Evolutionary conservation across 1,140 invertebrate species (phyloP).

Genomic region (Spodoptera frugiperda): DNA sequence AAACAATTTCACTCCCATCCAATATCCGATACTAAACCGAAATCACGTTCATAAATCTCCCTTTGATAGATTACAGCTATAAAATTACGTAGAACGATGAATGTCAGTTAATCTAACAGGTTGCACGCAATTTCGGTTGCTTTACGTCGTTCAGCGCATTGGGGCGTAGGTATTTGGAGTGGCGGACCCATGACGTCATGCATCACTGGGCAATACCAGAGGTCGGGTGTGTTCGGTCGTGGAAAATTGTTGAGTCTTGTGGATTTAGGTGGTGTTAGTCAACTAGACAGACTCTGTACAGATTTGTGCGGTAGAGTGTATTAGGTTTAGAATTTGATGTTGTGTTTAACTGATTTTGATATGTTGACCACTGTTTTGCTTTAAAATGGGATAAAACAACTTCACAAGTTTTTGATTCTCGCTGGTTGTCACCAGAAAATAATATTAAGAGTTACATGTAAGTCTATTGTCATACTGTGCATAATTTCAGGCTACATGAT

Average conservation of each 20-base stretch:
- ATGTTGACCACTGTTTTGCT: too few species aligned
- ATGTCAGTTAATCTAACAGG: constrained; percentile 32
- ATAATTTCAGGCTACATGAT: too few species aligned
- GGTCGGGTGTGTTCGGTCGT: constrained; percentile 15
- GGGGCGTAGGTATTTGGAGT: constrained; percentile 20
- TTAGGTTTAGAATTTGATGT: background rate
- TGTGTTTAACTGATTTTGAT: background rate
- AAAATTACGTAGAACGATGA: constrained; percentile 28
- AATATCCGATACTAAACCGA: constrained; percentile 20
- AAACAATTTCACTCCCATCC: constrained; percentile 3
- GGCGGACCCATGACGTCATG: constrained; percentile 14
- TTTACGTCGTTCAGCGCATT: constrained; percentile 29
- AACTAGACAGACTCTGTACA: background rate
- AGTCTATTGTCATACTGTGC: too few species aligned
- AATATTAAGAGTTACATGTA: too few species aligned
- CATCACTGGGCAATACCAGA: constrained; percentile 19
- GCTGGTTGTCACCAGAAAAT: too few species aligned
- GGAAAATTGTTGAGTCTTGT: constrained; percentile 23
- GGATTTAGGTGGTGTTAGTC: constrained; percentile 7
- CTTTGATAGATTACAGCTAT: constrained; percentile 38
- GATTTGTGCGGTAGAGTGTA: background rate
- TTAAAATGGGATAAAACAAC: too few species aligned
- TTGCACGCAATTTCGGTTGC: constrained; percentile 35
- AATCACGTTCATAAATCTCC: constrained; percentile 29
- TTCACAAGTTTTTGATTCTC: too few species aligned